Evolutionary conservation across 1,140 invertebrate species (phyloP).

Genomic region (Plodia interpunctella): DNA sequence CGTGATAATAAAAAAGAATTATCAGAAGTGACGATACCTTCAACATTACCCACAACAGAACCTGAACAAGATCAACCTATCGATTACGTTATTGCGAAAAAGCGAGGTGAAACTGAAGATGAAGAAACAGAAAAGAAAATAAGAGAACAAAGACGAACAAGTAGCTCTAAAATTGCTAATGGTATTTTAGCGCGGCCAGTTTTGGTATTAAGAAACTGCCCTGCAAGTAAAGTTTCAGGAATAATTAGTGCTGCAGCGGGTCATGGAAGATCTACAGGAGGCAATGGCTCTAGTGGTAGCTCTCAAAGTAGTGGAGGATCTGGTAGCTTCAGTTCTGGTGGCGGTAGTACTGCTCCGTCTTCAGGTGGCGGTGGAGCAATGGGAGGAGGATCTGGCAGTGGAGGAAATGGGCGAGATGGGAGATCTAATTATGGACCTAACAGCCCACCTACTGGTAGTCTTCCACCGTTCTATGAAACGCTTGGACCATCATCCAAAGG

Average conservation of each 20-base stretch:
- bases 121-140: conserved; percentile 79
- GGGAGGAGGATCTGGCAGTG: conserved; percentile 81
- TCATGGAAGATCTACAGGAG: conserved; percentile 82
- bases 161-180: conserved; percentile 79
- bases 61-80: conserved; percentile 90
- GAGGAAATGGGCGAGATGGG: conserved; percentile 83
- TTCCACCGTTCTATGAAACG: conserved; percentile 91
- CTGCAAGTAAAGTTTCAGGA: conserved; percentile 76
- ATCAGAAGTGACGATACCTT: conserved; percentile 71
- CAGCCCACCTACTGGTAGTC: conserved; percentile 87
- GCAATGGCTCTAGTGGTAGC: conserved; percentile 72
- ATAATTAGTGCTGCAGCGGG: conserved; percentile 85
- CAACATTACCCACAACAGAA: conserved; percentile 67
- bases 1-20: conserved; percentile 75
- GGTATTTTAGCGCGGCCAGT: conserved; percentile 71
- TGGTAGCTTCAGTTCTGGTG: conserved; percentile 75
- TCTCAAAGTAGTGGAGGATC: conserved; percentile 76
- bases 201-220: conserved; percentile 67
- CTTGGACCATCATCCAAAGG: conserved; percentile 80
- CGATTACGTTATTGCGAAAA: conserved; percentile 91
- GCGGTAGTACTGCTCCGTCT: conserved; percentile 74
- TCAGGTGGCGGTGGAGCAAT: conserved; percentile 79
- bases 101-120: conserved; percentile 82
- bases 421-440: conserved; percentile 89
- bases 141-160: conserved; percentile 78